Percentiles rank a stretch among this genome's conserved stretches.
Evolutionary conservation across 2,113 vertebrate genomes (phyloP).

Genomic region (Rostratula benghalensis): DNA sequence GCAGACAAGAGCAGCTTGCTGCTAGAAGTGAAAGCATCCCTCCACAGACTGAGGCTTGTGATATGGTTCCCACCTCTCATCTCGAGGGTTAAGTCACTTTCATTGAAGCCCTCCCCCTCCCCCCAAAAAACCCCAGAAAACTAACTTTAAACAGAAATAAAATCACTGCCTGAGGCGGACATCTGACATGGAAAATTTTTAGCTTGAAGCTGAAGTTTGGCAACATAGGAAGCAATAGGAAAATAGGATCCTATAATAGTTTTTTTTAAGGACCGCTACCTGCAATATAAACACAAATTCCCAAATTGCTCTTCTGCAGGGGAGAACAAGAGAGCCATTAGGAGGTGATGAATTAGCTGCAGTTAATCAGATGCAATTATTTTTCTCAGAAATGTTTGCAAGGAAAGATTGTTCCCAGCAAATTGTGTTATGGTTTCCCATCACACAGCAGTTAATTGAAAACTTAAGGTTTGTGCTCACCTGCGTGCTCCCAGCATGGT

Average conservation of each 20-base stretch:
- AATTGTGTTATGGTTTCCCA: background rate
- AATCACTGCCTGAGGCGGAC: constrained; percentile 28
- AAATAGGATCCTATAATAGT: background rate
- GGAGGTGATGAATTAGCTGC: background rate
- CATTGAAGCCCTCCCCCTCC: background rate
- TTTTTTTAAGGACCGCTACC: background rate
- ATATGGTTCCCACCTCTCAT: background rate
- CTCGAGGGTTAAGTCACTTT: background rate
- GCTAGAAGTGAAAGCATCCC: background rate
- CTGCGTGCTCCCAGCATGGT: background rate
- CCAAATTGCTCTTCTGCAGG: background rate
- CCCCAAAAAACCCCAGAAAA: background rate
- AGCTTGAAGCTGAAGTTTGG: constrained; percentile 20
- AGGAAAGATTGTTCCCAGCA: constrained; percentile 12
- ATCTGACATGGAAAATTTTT: constrained; percentile 43
- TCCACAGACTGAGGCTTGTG: background rate
- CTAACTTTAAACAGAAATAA: background rate
- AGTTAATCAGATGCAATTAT: constrained; percentile 24
- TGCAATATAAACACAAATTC: constrained; percentile 20
- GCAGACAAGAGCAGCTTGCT: background rate
- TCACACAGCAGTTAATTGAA: constrained; percentile 6
- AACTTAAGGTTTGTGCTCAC: background rate
- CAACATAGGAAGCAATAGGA: background rate
- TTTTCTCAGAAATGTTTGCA: background rate
- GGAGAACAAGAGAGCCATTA: background rate